Base-by-base conservation (phyloP, 2,888 invertebrate species). In the Elmis aenea region DNA sequence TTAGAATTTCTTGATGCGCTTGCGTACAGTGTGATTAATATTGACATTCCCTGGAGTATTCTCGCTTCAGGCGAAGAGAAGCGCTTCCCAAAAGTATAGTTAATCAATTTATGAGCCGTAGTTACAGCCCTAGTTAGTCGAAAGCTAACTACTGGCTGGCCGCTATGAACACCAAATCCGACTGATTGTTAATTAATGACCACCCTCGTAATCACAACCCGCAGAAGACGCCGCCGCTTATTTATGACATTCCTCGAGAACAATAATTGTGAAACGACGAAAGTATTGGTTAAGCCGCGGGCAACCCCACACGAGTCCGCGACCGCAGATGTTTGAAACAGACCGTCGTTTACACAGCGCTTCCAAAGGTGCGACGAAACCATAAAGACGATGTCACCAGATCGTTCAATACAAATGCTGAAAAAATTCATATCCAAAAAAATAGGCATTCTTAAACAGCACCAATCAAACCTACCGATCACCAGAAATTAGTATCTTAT, bases 61-160 rank as follows among this genome's bases (percentile, higher is more conserved):
- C 38, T 31, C 31, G 39, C 42, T 45, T 38, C 33, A 45, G 36
- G 42, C 45, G 45, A 45, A 42, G 42, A 45, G 45, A 45, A 45
- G 42, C 39, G 42, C 36, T 41, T 44, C 46, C 46, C 46, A 46
- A 47, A 47, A 47, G 46, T 44, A 33, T 42, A 42, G 40, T 47
- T 45, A 47, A 47, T 47, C 44, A 45, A 47, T 42, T 44, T 45
- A 46, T 39, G 42, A 45, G 42, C 38, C 42, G 34, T 37, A 42
- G 42, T 42, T 38, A 33, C 38, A 31, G 26, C 33, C 28, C 33
- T 42, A 38, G 42, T 42, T 38, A 38, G 38, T 38, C 33, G 23
- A 42, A 42, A 37, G 37, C 37, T 33, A 42, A 42, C 42, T 34
- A 42, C 31, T 34, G 34, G 30, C 30, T 30, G 37, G 38, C 33